phyloP scores from a whole-genome alignment of 2,888 invertebrate genomes.

The Limnephilus lunatus region DNA sequence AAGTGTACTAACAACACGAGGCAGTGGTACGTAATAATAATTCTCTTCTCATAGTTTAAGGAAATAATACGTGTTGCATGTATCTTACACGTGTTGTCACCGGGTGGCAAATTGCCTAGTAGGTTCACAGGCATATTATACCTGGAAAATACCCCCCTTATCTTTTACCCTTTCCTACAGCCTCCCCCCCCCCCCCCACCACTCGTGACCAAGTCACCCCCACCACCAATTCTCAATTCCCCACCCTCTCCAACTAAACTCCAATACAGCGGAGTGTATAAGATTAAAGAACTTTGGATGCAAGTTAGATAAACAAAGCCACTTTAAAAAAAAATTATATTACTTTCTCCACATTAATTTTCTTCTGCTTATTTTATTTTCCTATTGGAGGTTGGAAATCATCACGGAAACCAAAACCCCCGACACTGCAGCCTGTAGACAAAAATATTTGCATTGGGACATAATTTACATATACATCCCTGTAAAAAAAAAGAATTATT shows the following conservation, averaged over 20 bases:
- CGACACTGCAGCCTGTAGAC: no score
- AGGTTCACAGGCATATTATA: not conserved
- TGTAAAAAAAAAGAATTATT: no score
- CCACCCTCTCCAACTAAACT: not conserved
- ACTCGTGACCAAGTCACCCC: not conserved
- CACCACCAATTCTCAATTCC: not conserved
- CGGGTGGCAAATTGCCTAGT: conserved; percentile 28
- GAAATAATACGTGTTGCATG: not conserved
- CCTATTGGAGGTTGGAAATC: no score
- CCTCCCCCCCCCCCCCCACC: not conserved
- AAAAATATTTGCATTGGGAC: no score
- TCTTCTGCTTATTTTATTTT: no score
- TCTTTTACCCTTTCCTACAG: not conserved
- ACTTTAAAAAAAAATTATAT: no score
- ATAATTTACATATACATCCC: no score
- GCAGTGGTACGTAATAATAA: not conserved
- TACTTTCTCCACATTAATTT: not conserved
- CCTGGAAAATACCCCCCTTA: not conserved
- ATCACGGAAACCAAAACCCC: no score
- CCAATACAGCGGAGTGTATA: not conserved
- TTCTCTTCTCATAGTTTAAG: not conserved
- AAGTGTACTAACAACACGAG: conserved; percentile 1
- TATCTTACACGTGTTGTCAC: not conserved
- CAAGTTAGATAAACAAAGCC: not conserved
- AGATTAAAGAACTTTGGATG: not conserved